phyloP scores from a whole-genome alignment of 2,113 vertebrate species.

The Mungos mungo region DNA sequence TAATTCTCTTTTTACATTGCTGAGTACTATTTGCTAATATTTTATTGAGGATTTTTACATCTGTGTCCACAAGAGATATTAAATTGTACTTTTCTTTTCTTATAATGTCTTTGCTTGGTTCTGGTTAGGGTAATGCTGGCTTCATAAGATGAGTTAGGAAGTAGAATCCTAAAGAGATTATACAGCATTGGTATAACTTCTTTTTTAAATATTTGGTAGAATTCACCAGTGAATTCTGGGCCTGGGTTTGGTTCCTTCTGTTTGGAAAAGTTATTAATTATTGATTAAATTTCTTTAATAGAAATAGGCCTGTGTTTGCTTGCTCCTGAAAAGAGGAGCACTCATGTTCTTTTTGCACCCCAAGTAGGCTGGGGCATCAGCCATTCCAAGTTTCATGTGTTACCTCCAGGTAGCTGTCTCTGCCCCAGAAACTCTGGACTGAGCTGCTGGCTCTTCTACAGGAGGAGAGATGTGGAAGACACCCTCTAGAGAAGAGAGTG shows the following conservation, averaged over 20 bases:
- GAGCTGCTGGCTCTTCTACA: slow-evolving; percentile 33
- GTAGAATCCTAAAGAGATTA: not conserved
- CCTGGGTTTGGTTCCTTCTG: not conserved
- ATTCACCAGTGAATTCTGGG: not conserved
- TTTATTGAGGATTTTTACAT: not conserved
- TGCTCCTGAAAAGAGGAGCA: slow-evolving; percentile 54
- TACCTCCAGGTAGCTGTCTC: slow-evolving; percentile 24
- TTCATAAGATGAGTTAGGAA: not conserved
- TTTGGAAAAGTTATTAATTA: not conserved
- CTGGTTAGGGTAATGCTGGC: not conserved
- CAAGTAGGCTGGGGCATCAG: slow-evolving; percentile 26
- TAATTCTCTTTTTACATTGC: not conserved
- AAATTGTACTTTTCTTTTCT: not conserved
- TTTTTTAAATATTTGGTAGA: not conserved
- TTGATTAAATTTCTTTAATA: not conserved
- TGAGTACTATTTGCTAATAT: not conserved
- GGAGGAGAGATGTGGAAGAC: slow-evolving; percentile 56
- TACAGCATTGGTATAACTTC: not conserved
- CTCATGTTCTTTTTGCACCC: slow-evolving; percentile 33
- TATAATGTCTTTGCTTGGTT: not conserved
- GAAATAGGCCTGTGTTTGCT: slow-evolving; percentile 24
- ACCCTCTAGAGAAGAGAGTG: slow-evolving; percentile 19
- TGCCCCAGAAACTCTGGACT: slow-evolving; percentile 44
- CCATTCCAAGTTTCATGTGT: slow-evolving; percentile 30
- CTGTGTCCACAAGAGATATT: not conserved